Conservation (phyloP, 2,888 invertebrate species). For the Deroplatys truncata region DNA sequence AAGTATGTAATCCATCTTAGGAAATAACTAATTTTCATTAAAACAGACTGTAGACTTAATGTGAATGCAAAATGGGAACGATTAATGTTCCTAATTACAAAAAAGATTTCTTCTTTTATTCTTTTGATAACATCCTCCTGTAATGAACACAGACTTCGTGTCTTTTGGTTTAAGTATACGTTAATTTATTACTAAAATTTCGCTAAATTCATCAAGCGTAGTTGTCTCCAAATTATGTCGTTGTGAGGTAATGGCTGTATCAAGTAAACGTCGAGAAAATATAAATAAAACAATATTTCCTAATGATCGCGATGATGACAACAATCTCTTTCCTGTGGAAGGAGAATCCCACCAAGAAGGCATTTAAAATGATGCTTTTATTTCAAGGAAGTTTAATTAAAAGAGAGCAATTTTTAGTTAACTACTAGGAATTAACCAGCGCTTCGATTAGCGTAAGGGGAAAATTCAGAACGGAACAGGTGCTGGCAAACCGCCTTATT, state of each 20-base stretch:
- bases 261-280: background rate
- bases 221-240: background rate
- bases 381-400: background rate
- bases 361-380: background rate
- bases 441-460: background rate
- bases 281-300: background rate
- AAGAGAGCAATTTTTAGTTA: background rate
- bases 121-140: background rate
- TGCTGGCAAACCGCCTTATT: background rate
- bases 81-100: background rate
- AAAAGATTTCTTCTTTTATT: background rate
- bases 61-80: background rate
- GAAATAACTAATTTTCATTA: background rate
- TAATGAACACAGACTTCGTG: background rate
- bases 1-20: too few relatives aligned
- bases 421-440: background rate
- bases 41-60: background rate
- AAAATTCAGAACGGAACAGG: background rate
- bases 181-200: background rate
- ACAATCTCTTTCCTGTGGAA: background rate
- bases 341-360: background rate
- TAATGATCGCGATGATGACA: background rate
- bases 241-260: background rate
- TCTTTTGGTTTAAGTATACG: background rate
- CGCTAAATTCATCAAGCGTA: background rate